Percentiles rank a stretch among this genome's conserved stretches.
Conservation (phyloP, 1,140 invertebrate species). For the Drosophila nasuta region DNA sequence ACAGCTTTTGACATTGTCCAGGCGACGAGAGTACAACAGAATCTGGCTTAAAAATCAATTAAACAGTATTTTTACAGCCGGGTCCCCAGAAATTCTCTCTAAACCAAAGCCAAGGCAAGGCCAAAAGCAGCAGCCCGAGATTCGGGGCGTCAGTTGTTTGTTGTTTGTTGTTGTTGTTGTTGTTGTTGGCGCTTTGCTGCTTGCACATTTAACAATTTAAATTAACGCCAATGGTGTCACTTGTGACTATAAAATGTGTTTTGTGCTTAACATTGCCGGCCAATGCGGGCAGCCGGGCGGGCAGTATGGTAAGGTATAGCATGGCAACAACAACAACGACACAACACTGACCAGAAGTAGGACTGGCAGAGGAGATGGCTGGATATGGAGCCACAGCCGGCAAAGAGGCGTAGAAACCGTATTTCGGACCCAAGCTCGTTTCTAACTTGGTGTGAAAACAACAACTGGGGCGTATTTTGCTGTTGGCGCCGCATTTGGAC, state of each 20-base stretch:
- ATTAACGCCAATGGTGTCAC: slow-evolving; percentile 84
- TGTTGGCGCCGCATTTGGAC: slow-evolving; percentile 80
- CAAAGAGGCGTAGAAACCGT: neutral
- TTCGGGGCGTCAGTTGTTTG: slow-evolving; percentile 60
- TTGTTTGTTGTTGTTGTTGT: slow-evolving; percentile 29
- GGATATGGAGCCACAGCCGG: neutral
- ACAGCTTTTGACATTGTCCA: slow-evolving; percentile 81
- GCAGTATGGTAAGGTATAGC: neutral
- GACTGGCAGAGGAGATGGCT: neutral
- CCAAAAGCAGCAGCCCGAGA: slow-evolving; percentile 55
- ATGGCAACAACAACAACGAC: neutral
- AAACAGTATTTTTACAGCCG: slow-evolving; percentile 78
- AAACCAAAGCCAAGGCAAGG: slow-evolving; percentile 62
- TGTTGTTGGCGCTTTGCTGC: slow-evolving; percentile 51
- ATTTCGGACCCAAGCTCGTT: slow-evolving; percentile 42
- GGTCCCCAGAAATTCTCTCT: slow-evolving; percentile 9
- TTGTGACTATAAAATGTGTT: slow-evolving; percentile 83
- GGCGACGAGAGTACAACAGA: slow-evolving; percentile 69
- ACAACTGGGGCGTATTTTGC: slow-evolving; percentile 82
- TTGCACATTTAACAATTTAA: slow-evolving; percentile 83
- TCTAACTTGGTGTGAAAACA: slow-evolving; percentile 78
- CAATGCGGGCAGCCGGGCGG: slow-evolving; percentile 58
- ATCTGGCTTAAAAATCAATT: slow-evolving; percentile 84
- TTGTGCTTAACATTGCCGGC: slow-evolving; percentile 73
- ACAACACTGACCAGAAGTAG: slow-evolving; percentile 40